Evolutionary conservation across 2,113 vertebrate genomes (phyloP).

Genomic region (Nyctereutes procyonoides): DNA sequence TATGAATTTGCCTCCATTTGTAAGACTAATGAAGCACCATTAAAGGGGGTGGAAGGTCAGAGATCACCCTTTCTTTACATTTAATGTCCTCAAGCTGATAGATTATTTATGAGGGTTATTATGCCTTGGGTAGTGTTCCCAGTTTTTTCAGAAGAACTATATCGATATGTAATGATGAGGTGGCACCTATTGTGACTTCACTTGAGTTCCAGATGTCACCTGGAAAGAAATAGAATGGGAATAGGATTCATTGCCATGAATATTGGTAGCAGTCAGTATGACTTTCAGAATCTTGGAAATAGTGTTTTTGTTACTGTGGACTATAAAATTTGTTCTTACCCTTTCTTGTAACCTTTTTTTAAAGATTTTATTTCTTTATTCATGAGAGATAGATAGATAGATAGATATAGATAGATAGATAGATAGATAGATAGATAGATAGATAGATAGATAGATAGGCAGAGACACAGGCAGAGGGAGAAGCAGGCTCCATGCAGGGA

Average conservation of each 20-base stretch:
- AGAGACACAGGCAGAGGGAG: no score
- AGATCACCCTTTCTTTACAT: constrained; percentile 77
- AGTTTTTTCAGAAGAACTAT: constrained; percentile 63
- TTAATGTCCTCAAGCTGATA: constrained; percentile 75
- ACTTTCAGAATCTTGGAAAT: not conserved
- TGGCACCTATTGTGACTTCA: not conserved
- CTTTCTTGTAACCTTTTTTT: no score
- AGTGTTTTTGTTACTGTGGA: not conserved
- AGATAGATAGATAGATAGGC: no score
- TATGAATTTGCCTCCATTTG: constrained; percentile 80
- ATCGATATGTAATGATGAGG: constrained; percentile 56
- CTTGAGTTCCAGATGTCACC: constrained; percentile 64
- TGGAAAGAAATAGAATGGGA: constrained; percentile 29
- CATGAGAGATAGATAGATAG: no score
- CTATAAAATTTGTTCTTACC: not conserved
- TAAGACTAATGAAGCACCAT: constrained; percentile 68
- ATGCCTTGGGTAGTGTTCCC: constrained; percentile 62
- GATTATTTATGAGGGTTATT: constrained; percentile 78
- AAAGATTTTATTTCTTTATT: no score
- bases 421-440: no score
- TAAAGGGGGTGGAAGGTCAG: constrained; percentile 76
- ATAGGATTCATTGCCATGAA: not conserved
- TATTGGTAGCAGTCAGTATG: not conserved
- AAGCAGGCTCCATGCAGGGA: no score
- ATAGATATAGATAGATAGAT: no score